Conservation (phyloP, 2,113 vertebrate genomes). For the Isurus oxyrinchus region DNA sequence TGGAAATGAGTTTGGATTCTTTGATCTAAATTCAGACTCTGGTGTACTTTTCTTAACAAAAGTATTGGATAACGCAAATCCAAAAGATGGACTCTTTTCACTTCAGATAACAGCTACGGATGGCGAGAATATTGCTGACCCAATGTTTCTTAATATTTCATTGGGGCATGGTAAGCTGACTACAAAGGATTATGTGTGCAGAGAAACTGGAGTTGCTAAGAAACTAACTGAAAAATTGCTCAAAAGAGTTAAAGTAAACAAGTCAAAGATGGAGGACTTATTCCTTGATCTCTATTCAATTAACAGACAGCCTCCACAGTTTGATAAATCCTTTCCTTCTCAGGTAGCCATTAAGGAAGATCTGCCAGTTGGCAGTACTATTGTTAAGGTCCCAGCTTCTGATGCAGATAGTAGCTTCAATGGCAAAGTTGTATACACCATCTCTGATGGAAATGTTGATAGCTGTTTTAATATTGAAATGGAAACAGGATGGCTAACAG, state of each 20-base stretch:
- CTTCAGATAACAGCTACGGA: slow-evolving; percentile 91
- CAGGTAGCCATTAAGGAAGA: slow-evolving; percentile 80
- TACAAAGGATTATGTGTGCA: slow-evolving; percentile 79
- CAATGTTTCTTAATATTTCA: slow-evolving; percentile 91
- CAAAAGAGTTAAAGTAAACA: slow-evolving; percentile 82
- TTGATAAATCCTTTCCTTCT: slow-evolving; percentile 84
- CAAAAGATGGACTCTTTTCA: slow-evolving; percentile 72
- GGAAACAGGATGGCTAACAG: slow-evolving; percentile 74
- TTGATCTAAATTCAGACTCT: slow-evolving; percentile 88
- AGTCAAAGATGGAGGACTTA: slow-evolving; percentile 77
- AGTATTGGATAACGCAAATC: slow-evolving; percentile 65
- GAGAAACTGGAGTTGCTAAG: slow-evolving; percentile 88
- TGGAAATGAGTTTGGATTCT: slow-evolving; percentile 84
- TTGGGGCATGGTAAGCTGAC: slow-evolving; percentile 75
- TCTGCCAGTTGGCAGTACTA: slow-evolving; percentile 67
- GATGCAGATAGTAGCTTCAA: slow-evolving; percentile 93
- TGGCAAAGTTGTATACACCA: slow-evolving; percentile 80
- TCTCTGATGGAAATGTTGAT: slow-evolving; percentile 83
- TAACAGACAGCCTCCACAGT: slow-evolving; percentile 86
- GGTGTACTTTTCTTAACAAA: slow-evolving; percentile 79
- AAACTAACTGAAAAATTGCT: slow-evolving; percentile 90
- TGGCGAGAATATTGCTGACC: slow-evolving; percentile 87
- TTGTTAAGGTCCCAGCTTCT: slow-evolving; percentile 78
- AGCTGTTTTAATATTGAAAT: slow-evolving; percentile 83
- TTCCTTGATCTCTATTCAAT: slow-evolving; percentile 90